Base-by-base conservation (phyloP, 2,113 vertebrate genomes). In the Cnemophilus loriae region DNA sequence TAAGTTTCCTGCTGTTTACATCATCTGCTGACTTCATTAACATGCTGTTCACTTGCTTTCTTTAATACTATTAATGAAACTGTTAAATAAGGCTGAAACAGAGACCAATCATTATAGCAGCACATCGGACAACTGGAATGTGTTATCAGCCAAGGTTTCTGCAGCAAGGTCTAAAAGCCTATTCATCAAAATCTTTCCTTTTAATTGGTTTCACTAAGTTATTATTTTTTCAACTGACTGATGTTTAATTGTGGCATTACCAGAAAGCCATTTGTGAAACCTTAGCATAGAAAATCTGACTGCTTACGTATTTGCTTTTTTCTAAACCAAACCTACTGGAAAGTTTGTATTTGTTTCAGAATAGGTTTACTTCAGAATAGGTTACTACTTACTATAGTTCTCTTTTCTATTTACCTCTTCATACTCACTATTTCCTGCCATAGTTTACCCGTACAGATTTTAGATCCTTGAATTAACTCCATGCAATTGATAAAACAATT, bases 1-100 rank as follows among this genome's bases (percentile, higher is more conserved):
- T 92, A n/a, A n/a, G 71, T 71, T 90, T 94, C 95, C 95, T 73
- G 96, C 95, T 97, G 95, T 92, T 96, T 95, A 96, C 49, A 96
- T 97, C 93, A 84, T 94, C 92, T 97, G 93, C 88, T 76, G 76
- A 94, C 73, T 96, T 96, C 90, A 90, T 90, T 95, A 96, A 78
- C 96, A 95, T 94, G 93, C 95, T 97, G 92, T 84, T 95, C 92
- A 90, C 68, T 97, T 87, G 73, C 32, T 93, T 92, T 83, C 81
- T 89, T 91, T 93, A 90, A 95, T 94, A 89, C 76, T 89, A 60
- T 95, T 93, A 93, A 96, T 93, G 90, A 94, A 95, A 77, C 75
- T 93, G 61, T 96, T 97, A 96, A 96, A 87, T 93, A 95, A 91
- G 53, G 60, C 83, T 96, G 74, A 93, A 93, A 77, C 19, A 84